Base-by-base conservation (phyloP, 2,888 invertebrate species). In the Drosophila lacicola region DNA sequence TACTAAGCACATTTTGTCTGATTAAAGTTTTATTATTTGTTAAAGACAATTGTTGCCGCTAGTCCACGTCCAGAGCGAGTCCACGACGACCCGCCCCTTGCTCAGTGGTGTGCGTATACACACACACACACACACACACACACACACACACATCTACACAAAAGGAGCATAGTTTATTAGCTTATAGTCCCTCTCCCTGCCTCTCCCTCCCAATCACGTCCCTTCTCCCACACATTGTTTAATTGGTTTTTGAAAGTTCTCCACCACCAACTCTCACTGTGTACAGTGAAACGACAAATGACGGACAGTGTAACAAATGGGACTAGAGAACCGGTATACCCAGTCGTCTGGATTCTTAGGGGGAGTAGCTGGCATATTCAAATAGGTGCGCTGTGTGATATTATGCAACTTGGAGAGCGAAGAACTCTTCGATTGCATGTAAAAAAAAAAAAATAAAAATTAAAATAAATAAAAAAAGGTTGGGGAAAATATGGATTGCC, bases 281-380 rank as follows among this genome's bases (percentile, higher is more conserved):
- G 64, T 78, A 78, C 78, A 81, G 69, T 78, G 64, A 64, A 67
- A 49, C 42, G 58, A 71, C 47, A 66, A 67, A 66, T 25, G 29
- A 44, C 37, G 21, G 44, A 2, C 29, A 29, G 21, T 19, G 19
- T 33, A 42, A 50, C 19, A 46, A 44, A 42, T 17, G 42, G 29
- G 21, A 50, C 42, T 34, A n/a, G 45, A 34, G 41, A 14, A 51
- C 13, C 17, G 25, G 8, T 8, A 29, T 21, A 10, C 3, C 39
- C 46, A 25, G 55, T 8, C 49, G 46, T 46, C 50, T 44, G 34
- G 4, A 4, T 17, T 3, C 17, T 19, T 3, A 11, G 17, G 37
- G 17, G 37, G 17, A 17, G n/a, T 39, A 42, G 50, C 53, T 39
- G 51, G 61, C 44, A 56, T 51, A 56, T 51, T 63, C 66, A 65